Conservation (phyloP, 2,888 invertebrate genomes). For the Elmis aenea region DNA sequence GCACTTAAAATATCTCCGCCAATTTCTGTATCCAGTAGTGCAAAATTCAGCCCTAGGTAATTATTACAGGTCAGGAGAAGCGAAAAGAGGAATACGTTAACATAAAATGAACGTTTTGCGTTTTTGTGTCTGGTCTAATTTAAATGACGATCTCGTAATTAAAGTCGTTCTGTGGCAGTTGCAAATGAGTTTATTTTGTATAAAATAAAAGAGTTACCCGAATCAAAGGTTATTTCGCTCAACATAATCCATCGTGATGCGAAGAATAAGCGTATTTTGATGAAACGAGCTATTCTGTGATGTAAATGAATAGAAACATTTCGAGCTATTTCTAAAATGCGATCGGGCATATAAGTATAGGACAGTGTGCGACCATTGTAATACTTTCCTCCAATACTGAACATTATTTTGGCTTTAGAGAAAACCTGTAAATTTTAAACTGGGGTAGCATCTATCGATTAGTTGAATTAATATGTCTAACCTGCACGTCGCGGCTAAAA, state of each 20-base stretch:
- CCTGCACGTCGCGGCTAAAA: constrained; percentile 63
- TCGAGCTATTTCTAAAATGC: constrained; percentile 59
- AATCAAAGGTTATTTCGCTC: constrained; percentile 62
- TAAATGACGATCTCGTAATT: constrained; percentile 3
- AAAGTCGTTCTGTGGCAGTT: not conserved
- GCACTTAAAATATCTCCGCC: too few species aligned
- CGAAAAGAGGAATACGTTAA: constrained; percentile 9
- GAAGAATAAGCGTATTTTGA: constrained; percentile 61
- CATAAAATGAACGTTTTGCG: constrained; percentile 8
- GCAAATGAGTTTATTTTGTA: constrained; percentile 5
- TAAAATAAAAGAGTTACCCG: constrained; percentile 46
- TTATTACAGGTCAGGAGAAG: constrained; percentile 9
- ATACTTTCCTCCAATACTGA: constrained; percentile 56
- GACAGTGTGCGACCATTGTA: constrained; percentile 53
- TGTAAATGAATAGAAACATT: constrained; percentile 64
- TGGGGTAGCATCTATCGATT: too few species aligned
- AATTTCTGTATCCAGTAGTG: too few species aligned
- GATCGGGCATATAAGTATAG: constrained; percentile 58
- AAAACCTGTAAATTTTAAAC: constrained; percentile 61
- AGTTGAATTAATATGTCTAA: too few species aligned
- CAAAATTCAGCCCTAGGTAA: constrained; percentile 12
- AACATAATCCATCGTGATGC: constrained; percentile 67
- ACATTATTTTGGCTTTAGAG: constrained; percentile 59
- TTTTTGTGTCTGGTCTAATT: constrained; percentile 8
- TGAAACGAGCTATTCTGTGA: constrained; percentile 56